These are phyloP conservation scores for Trachemys scripta DNA, from an alignment of 2,113 vertebrate species.

Conservation along the genomic window DNA sequence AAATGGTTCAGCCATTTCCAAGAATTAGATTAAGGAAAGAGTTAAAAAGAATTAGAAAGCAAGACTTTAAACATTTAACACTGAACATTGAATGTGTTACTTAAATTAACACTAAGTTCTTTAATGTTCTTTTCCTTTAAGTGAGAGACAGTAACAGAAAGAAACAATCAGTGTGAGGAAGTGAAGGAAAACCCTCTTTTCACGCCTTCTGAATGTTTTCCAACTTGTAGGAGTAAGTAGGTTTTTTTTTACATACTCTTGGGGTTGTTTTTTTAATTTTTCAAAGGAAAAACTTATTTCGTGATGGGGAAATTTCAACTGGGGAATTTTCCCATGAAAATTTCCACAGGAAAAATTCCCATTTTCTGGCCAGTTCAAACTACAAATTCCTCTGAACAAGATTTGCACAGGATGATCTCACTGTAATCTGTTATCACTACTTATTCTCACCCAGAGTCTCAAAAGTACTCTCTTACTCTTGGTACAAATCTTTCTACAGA, in stretches of 20 bases:
- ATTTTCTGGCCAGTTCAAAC: too few species aligned
- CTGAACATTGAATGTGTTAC: neutral
- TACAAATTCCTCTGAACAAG: too few species aligned
- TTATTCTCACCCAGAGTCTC: neutral
- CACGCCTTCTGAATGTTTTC: neutral
- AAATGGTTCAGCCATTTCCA: neutral
- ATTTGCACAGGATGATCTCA: too few species aligned
- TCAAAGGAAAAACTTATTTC: too few species aligned
- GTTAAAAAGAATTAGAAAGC: rapidly evolving
- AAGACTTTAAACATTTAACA: neutral
- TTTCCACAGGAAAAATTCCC: too few species aligned
- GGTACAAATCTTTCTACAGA: neutral
- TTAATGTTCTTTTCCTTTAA: neutral
- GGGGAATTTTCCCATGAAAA: too few species aligned
- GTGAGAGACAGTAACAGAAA: neutral
- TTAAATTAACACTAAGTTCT: neutral
- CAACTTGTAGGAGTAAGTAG: too few species aligned
- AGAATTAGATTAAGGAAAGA: neutral
- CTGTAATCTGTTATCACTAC: neutral
- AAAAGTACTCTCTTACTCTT: neutral
- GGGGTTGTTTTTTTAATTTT: too few species aligned
- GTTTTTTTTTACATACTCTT: neutral
- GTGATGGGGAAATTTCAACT: too few species aligned
- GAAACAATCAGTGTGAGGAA: neutral
- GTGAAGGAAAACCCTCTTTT: neutral